phyloP scores from a whole-genome alignment of 2,113 vertebrate species.

The Noctilio leporinus region DNA sequence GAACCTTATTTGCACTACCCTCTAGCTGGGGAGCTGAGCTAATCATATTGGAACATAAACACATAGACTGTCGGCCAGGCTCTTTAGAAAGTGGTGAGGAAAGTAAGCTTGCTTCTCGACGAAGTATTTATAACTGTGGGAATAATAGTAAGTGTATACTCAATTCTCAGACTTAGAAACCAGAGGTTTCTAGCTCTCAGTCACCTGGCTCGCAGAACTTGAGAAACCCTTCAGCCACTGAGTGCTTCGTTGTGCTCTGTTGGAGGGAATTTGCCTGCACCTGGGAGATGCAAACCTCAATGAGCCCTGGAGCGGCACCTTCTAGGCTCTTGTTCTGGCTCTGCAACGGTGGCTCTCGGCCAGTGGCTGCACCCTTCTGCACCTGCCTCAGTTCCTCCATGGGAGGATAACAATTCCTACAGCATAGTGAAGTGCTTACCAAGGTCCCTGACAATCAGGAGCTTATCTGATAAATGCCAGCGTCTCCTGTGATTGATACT shows the following conservation, averaged over 20 bases:
- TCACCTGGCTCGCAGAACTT: background rate
- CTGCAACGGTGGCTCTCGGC: background rate
- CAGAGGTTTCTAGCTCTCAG: background rate
- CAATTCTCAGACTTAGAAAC: background rate
- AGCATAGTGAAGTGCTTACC: background rate
- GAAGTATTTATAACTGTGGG: background rate
- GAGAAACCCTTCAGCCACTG: background rate
- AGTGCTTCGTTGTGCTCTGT: background rate
- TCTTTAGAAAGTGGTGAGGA: background rate
- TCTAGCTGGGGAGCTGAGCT: background rate
- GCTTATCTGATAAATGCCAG: background rate
- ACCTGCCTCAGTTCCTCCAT: background rate
- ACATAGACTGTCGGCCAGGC: background rate
- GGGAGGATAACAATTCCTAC: background rate
- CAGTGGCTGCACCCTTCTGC: background rate
- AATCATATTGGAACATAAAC: background rate
- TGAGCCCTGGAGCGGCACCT: background rate
- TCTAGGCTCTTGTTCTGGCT: background rate
- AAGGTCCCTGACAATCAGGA: background rate
- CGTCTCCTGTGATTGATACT: background rate
- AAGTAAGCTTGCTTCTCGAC: background rate
- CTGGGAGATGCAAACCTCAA: rapidly evolving
- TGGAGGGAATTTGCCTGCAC: background rate
- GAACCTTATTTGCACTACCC: background rate
- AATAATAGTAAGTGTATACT: background rate